These are phyloP conservation scores for Agrochola macilenta DNA, from an alignment of 2,888 invertebrate genomes.

Conservation along the genomic window DNA sequence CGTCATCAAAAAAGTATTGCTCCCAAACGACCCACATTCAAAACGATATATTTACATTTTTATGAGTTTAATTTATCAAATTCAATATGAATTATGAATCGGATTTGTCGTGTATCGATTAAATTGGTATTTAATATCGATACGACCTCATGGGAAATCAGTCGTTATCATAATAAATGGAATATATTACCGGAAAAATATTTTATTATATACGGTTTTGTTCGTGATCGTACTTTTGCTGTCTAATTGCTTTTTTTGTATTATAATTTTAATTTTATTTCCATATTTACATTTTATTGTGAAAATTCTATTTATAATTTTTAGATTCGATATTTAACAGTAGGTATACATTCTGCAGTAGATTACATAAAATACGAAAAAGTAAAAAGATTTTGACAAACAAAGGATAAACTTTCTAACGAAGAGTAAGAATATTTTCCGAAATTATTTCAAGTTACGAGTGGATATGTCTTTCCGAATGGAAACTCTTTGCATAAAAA, in stretches of 20 bases:
- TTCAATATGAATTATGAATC: constrained; percentile 73
- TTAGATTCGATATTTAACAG: not conserved
- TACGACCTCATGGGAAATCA: constrained; percentile 82
- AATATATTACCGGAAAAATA: constrained; percentile 63
- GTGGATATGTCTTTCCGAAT: constrained; percentile 10
- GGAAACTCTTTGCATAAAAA: constrained; percentile 38
- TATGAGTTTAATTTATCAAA: constrained; percentile 70
- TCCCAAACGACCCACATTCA: constrained; percentile 33
- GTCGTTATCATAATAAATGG: constrained; percentile 71
- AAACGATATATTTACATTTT: constrained; percentile 55
- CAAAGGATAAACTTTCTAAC: not conserved
- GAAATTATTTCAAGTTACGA: constrained; percentile 25
- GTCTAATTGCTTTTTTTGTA: constrained; percentile 47
- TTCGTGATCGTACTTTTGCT: constrained; percentile 44
- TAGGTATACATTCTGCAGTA: not conserved
- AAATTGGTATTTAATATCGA: constrained; percentile 78
- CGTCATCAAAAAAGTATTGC: constrained; percentile 36
- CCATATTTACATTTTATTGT: constrained; percentile 10
- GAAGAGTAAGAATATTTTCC: not conserved
- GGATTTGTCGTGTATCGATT: constrained; percentile 74
- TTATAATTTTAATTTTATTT: not conserved
- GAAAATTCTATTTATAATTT: not conserved
- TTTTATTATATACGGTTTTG: constrained; percentile 58
- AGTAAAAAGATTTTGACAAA: not conserved
- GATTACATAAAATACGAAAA: not conserved